phyloP scores from a whole-genome alignment of 2,113 vertebrate genomes.

The Nothobranchius furzeri region DNA sequence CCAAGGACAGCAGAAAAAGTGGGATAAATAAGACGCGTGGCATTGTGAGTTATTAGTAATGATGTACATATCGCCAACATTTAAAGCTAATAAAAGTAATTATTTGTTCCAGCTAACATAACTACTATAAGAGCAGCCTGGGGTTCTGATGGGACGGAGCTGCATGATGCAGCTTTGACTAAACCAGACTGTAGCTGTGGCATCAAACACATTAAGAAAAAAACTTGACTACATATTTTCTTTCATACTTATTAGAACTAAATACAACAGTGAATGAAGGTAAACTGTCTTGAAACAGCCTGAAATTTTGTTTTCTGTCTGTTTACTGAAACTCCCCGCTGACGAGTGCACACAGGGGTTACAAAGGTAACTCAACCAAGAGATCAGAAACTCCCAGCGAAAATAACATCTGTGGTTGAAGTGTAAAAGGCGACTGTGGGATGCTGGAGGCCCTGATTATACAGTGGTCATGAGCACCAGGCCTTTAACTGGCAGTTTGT shows the following conservation, averaged over 20 bases:
- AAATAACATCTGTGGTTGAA: slow-evolving; percentile 61
- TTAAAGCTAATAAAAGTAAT: neutral
- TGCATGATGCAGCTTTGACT: neutral
- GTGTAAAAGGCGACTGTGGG: slow-evolving; percentile 41
- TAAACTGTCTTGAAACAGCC: slow-evolving; percentile 6
- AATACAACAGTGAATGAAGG: neutral
- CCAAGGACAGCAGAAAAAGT: too few species aligned
- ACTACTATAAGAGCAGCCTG: neutral
- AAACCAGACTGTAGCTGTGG: neutral
- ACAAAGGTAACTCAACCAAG: slow-evolving; percentile 36
- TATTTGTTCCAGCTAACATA: neutral
- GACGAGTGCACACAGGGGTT: slow-evolving; percentile 31
- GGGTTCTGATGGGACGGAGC: neutral
- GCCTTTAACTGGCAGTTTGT: slow-evolving; percentile 41
- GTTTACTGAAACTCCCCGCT: slow-evolving; percentile 26
- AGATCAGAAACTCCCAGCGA: slow-evolving; percentile 44
- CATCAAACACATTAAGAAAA: too few species aligned
- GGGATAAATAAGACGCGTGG: too few species aligned
- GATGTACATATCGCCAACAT: neutral
- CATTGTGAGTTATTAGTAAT: too few species aligned
- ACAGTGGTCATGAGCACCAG: slow-evolving; percentile 42
- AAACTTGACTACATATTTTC: too few species aligned
- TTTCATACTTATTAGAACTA: neutral
- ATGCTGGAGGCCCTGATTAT: slow-evolving; percentile 55
- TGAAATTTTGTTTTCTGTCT: slow-evolving; percentile 15